Base-by-base conservation (phyloP, 1,140 invertebrate genomes). In the Panulirus ornatus region DNA sequence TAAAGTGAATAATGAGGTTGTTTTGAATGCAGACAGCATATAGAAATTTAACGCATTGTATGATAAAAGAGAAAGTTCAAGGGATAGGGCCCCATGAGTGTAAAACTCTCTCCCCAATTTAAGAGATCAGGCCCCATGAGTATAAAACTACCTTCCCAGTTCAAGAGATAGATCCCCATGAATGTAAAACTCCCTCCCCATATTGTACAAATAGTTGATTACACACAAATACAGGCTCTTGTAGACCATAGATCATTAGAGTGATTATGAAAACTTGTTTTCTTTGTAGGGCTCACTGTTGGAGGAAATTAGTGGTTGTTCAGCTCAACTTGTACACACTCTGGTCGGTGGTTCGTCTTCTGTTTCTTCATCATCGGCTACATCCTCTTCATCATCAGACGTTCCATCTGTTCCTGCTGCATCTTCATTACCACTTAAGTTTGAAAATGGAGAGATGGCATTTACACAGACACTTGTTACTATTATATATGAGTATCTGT, bases 401-500 rank as follows among this genome's bases (percentile, higher is more conserved):
- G 19, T 22, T 58, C 3, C 54, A 0, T 19, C 73, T 9, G 36
- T 38, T 34, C 5, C 83, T 1, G n/a, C 42, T 11, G 38, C 66
- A 6, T 14, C 83, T 14, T 19, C 66, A 16, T 30, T 40, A 22
- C n/a, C 63, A 8, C 16, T 27, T 40, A 66, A 42, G 27, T 8
- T 66, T 5, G 85, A 87, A 1, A 78, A 88, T 14, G 86, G 70
- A n/a, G 86, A 88, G 19, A 38, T 40, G 44, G 86, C 86, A 11
- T 83, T 88, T 51, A 88, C 86, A 6, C 86, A 88, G 63, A 66
- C 86, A 27, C 78, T 88, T 16, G 78, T 83, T n/a, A 88, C 86
- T 30, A 88, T 88, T 42, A 82, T 88, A 16, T 88, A 82, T 44
- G 86, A 88, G 44, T 88, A 88, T 42, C 38, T 88, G 36, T 81